A percentile compares a stretch with the other conserved stretches of the same genome.
These are phyloP conservation scores for Tragelaphus scriptus DNA, from an alignment of 2,113 vertebrate species.

Conservation along the genomic window DNA sequence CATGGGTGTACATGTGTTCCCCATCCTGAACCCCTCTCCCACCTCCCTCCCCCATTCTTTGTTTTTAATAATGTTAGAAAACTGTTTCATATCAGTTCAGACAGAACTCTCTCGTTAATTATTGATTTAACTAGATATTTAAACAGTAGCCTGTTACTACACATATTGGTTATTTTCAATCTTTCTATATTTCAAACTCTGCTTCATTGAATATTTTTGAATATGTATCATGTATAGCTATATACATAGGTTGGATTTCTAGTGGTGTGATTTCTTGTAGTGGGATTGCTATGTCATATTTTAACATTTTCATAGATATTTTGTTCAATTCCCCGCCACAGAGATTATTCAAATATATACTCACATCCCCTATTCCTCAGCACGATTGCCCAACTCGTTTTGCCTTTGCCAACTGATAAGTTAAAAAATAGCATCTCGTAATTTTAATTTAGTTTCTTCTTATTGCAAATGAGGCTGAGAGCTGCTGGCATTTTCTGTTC, in stretches of 20 bases:
- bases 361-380: not conserved
- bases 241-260: not conserved
- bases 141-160: not conserved
- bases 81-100: not conserved
- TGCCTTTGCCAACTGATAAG: not conserved
- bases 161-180: not conserved
- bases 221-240: not conserved
- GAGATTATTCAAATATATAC: not conserved
- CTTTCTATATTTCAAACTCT: not conserved
- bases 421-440: not conserved
- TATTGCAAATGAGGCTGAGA: not conserved
- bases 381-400: not conserved
- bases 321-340: not conserved
- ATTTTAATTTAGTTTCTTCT: constrained; percentile 15
- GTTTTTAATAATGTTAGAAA: constrained; percentile 15
- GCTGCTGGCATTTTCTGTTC: not conserved
- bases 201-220: not conserved
- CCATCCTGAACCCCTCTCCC: not conserved
- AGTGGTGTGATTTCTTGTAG: not conserved
- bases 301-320: not conserved
- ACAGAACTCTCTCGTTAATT: not conserved
- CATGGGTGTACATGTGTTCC: not conserved
- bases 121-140: not conserved
- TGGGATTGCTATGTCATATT: not conserved
- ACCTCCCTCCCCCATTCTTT: not conserved